These are phyloP conservation scores for Platycheirus albimanus DNA, from an alignment of 2,888 invertebrate species.

Conservation along the genomic window DNA sequence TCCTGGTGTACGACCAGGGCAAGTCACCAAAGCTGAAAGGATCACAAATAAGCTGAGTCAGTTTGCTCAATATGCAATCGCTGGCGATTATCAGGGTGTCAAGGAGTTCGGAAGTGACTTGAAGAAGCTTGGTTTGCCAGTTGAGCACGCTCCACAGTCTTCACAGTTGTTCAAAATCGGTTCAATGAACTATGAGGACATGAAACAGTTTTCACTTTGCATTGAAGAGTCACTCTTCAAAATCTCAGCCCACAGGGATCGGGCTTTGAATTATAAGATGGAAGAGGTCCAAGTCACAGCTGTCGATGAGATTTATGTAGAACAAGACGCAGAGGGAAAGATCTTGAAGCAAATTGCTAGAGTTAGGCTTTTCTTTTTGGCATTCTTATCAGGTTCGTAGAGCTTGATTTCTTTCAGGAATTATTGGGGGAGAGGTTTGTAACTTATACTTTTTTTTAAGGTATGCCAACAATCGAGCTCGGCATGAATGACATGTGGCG, in stretches of 20 bases:
- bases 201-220: slow-evolving; percentile 94
- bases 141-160: slow-evolving; percentile 98
- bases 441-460: slow-evolving; percentile 82
- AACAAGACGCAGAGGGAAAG: slow-evolving; percentile 92
- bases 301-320: slow-evolving; percentile 95
- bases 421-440: not conserved
- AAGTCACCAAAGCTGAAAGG: slow-evolving; percentile 96
- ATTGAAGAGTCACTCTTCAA: slow-evolving; percentile 97
- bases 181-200: slow-evolving; percentile 92
- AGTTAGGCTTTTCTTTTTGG: slow-evolving; percentile 97
- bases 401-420: no score
- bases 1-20: slow-evolving; percentile 97
- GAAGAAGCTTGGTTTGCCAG: slow-evolving; percentile 95
- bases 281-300: slow-evolving; percentile 97
- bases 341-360: slow-evolving; percentile 96
- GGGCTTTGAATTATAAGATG: slow-evolving; percentile 96
- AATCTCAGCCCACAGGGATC: slow-evolving; percentile 92
- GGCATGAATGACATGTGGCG: slow-evolving; percentile 98
- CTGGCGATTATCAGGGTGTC: slow-evolving; percentile 95
- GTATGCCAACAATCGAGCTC: slow-evolving; percentile 97
- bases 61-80: slow-evolving; percentile 96
- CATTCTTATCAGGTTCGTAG: slow-evolving; percentile 92
- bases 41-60: slow-evolving; percentile 95
- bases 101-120: slow-evolving; percentile 96
- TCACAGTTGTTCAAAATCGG: slow-evolving; percentile 98